Base-by-base conservation (phyloP, 1,140 invertebrate species). In the Choristoneura fumiferana region DNA sequence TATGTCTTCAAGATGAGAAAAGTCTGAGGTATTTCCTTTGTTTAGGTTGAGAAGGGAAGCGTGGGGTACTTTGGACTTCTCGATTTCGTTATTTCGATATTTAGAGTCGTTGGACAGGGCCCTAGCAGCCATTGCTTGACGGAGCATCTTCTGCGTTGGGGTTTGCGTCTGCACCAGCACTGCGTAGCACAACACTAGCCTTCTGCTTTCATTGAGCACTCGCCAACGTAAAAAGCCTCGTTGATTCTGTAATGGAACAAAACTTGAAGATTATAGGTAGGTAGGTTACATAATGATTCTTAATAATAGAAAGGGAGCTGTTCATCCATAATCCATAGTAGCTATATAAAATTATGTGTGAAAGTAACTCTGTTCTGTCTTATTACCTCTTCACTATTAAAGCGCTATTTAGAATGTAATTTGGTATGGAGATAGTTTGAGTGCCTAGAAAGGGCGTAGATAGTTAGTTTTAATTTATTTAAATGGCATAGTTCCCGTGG, bases 141-240 rank as follows among this genome's bases (percentile, higher is more conserved):
- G 64, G 12, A 81, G 45, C 12, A 71, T 38, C 53, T 78, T 82
- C 54, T 81, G 78, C 10, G 76, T 8, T 0, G 57, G 69, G 29
- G 62, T 83, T 61, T 87, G 82, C 0, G 82, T 85, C 54, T 85
- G 75, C 8, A 87, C 76, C 54, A 81, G 61, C 8, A 85, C 81
- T 1, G 58, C 71, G 60, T 83, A 87, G 63, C 84, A 87, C 9
- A 87, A 55, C 12, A 87, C 78, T 34, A 65, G 67, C 12, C 49
- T 36, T 0, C 70, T 63, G 10, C 58, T 29, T 57, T 85, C 84
- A 34, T 84, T 85, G 57, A 76, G 74, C 6, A 85, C 73, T 0
- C 71, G 65, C 84, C 84, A 87, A 15, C 65, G 67, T 40, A 87
- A 49, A 37, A 57, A 73, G 0, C 84, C 84, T 0, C 84, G 75